Percentiles rank a stretch among this genome's conserved stretches.
Conservation (phyloP, 2,113 vertebrate genomes). For the Crotalus helleri region DNA sequence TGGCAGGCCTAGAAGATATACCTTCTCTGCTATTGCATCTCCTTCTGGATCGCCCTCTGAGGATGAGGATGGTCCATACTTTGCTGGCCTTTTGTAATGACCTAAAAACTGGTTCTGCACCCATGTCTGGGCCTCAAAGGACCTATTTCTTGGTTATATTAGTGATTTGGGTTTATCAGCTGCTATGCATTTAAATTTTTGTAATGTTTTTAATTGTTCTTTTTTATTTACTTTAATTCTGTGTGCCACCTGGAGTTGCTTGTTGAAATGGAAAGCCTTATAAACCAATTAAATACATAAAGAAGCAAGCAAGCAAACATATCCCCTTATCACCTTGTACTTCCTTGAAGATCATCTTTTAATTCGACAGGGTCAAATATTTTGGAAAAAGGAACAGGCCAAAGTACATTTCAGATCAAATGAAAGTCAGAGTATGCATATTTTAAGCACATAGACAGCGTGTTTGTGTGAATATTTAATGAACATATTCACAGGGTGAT, state of each 20-base stretch:
- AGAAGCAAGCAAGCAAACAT: not conserved
- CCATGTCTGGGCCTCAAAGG: not conserved
- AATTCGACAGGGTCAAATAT: not conserved
- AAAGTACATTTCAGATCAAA: not conserved
- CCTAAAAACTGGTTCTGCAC: not conserved
- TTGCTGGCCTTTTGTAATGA: too few relatives aligned
- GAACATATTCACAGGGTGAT: constrained; percentile 26
- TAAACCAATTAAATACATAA: not conserved
- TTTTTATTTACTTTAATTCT: not conserved
- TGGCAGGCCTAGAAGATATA: too few relatives aligned
- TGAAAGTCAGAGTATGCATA: not conserved
- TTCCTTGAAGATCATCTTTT: not conserved
- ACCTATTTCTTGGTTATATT: not conserved
- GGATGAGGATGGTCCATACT: too few relatives aligned
- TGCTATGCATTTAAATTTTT: not conserved
- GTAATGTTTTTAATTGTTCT: not conserved
- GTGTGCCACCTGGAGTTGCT: not conserved
- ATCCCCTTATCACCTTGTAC: not conserved
- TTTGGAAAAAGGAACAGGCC: not conserved
- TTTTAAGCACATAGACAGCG: not conserved
- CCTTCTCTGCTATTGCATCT: too few relatives aligned
- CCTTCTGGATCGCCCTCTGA: too few relatives aligned
- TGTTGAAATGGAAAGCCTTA: not conserved
- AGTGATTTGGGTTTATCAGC: not conserved
- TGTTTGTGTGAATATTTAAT: constrained; percentile 8